These are phyloP conservation scores for Coturnix japonica DNA, from an alignment of 2,113 vertebrate species.

Conservation along the genomic window DNA sequence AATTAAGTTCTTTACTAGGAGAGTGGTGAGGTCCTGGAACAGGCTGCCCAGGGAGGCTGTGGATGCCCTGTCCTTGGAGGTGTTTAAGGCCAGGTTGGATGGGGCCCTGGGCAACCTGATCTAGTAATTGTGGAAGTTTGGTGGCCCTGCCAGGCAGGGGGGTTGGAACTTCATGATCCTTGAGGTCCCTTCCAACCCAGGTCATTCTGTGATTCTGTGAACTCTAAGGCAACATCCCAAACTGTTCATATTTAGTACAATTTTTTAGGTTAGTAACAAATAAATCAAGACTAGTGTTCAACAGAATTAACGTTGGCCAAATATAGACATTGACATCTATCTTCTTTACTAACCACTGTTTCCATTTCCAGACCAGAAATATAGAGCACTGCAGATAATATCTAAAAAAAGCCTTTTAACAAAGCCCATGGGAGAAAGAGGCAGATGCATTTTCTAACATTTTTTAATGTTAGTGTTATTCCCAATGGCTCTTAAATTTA, in stretches of 20 bases:
- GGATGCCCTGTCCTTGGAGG: no score
- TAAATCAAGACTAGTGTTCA: neutral
- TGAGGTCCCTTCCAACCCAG: no score
- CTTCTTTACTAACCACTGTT: neutral
- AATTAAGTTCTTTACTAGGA: no score
- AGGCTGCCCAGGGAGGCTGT: no score
- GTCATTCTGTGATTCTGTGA: no score
- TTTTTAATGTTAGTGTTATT: neutral
- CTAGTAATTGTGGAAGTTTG: no score
- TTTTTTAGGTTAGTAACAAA: neutral
- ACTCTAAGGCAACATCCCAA: neutral
- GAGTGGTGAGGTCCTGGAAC: no score
- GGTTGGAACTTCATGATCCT: no score
- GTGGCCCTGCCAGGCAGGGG: no score
- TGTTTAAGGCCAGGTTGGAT: no score
- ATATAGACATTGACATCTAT: neutral
- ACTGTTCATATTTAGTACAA: accelerated
- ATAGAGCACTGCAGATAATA: neutral
- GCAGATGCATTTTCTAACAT: neutral
- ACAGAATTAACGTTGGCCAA: neutral
- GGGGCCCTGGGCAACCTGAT: no score
- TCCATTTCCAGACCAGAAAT: neutral
- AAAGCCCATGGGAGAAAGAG: neutral
- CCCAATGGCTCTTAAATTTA: neutral
- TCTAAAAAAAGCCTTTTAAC: neutral